Percentiles rank a stretch among this genome's conserved stretches.
Conservation (phyloP, 2,113 vertebrate genomes). For the mouse (Mus musculus) region GRCm39 chr2:26752001-26752500, state of each 20-base stretch:
- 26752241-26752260: not conserved
- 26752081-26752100: not conserved
- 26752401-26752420: not conserved
- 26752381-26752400: not conserved
- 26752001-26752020: not conserved
- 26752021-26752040: not conserved
- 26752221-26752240: not conserved
- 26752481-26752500: not conserved
- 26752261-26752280: not conserved
- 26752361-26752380: too few relatives aligned
- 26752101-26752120: not conserved
- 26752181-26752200: not conserved
- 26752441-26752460: not conserved
- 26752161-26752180: not conserved
- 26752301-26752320: not conserved
- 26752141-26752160: not conserved
- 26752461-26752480: not conserved
- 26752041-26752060: not conserved
- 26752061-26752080: not conserved
- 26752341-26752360: not conserved
- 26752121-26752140: not conserved
- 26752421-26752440: not conserved
- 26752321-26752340: not conserved
- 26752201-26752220: not conserved
- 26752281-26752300: not conserved